Base-by-base conservation (phyloP, 2,888 invertebrate genomes). In the Drosophila monieri region DNA sequence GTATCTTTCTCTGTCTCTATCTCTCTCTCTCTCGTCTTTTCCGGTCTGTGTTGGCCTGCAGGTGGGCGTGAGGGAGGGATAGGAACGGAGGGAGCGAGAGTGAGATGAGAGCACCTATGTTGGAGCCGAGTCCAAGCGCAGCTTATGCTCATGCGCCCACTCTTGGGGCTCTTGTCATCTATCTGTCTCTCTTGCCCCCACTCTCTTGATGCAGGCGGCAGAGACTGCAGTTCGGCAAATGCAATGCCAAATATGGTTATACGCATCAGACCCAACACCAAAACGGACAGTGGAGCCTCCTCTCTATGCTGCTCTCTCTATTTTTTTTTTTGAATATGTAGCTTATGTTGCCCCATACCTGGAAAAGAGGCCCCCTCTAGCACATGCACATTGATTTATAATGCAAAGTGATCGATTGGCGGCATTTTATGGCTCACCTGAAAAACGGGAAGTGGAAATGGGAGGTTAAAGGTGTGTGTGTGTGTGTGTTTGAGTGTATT, bases 171-270 rank as follows among this genome's bases (percentile, higher is more conserved):
- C 67, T 30, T 55, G 30, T 8, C 35, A 21, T 35, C 51, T 35
- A 18, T 39, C 46, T 49, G 27, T 27, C 27, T 27, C 27, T 27
- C 61, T 59, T 27, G 35, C 12, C 18, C 35, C 32, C 61, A 58
- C 59, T 44, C 44, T 48, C 57, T 14, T 46, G 30, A 25, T 25
- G 46, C 25, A 23, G 59, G 59, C 55, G 53, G 43, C 43, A 58
- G 27, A 54, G 47, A 71, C 46, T 80, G 80, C 85, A 85, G 74
- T 78, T 72, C 53, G 48, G 53, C 70, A 69, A 86, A 71, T 81
- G 81, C 87, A 87, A 85, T 73, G 78, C 81, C 81, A 85, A 81
- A 81, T 81, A 81, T 81, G 81, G 81, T 86, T 81, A 81, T 81
- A 65, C 70, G 75, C 73, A 80, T 62, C 66, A 55, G 60, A 52